phyloP scores from a whole-genome alignment of 2,888 invertebrate species.

The Taenaris catops region DNA sequence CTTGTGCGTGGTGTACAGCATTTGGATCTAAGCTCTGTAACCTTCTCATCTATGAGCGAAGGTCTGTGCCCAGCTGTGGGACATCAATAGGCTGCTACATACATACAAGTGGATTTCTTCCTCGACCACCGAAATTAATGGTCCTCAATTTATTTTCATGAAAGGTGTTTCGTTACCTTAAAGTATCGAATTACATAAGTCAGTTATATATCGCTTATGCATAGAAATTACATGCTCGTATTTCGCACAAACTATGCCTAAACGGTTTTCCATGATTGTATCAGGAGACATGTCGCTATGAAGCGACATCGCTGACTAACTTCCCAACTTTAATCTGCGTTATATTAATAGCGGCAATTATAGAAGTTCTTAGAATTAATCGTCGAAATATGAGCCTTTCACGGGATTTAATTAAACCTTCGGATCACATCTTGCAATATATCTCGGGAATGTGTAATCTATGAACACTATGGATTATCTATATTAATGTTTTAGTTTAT shows the following conservation, averaged over 20 bases:
- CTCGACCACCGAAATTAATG: too few relatives aligned
- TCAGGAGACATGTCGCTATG: slow-evolving; percentile 12
- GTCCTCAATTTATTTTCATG: too few relatives aligned
- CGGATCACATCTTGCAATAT: slow-evolving; percentile 14
- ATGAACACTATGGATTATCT: too few relatives aligned
- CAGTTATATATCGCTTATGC: slow-evolving; percentile 1
- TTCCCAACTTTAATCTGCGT: slow-evolving; percentile 22
- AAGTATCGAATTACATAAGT: too few relatives aligned
- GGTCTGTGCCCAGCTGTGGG: too few relatives aligned
- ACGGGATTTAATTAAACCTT: slow-evolving; percentile 21
- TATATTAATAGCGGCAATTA: slow-evolving; percentile 24
- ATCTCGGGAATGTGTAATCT: slow-evolving; percentile 18
- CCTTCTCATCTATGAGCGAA: too few relatives aligned
- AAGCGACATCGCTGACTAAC: slow-evolving; percentile 13
- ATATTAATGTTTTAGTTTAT: neutral
- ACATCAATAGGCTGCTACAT: too few relatives aligned
- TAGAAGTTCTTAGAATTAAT: slow-evolving; percentile 25
- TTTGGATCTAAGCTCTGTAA: too few relatives aligned
- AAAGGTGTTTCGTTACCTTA: too few relatives aligned
- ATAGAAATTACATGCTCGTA: slow-evolving; percentile 5
- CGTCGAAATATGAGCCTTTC: slow-evolving; percentile 18
- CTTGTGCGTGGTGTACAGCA: too few relatives aligned
- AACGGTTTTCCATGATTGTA: slow-evolving; percentile 15
- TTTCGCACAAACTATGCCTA: slow-evolving; percentile 14
- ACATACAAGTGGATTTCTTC: too few relatives aligned